Evolutionary conservation across 2,113 vertebrate species (phyloP).

Genomic region (Pavo muticus): DNA sequence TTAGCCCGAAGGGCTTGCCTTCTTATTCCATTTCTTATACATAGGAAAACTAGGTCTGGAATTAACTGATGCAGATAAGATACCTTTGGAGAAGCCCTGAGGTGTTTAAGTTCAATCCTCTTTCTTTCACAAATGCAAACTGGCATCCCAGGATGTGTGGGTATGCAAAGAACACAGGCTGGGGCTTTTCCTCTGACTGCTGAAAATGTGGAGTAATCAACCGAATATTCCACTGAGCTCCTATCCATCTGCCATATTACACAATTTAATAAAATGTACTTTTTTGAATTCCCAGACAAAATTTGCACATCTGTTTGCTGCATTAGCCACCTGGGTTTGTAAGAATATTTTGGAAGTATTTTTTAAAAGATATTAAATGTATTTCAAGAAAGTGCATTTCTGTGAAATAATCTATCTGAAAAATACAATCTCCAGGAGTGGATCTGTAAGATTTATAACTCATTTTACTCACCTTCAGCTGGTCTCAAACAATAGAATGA

Average conservation of each 20-base stretch:
- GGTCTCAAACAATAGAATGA: background rate
- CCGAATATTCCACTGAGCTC: background rate
- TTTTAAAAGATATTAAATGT: background rate
- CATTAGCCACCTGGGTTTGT: conserved; percentile 36
- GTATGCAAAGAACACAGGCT: background rate
- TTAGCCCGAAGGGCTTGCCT: background rate
- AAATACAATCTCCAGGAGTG: background rate
- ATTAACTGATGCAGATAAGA: background rate
- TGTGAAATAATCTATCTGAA: background rate
- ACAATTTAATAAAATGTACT: conserved; percentile 43
- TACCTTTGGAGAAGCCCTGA: background rate
- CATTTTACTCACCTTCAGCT: background rate
- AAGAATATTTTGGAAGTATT: conserved; percentile 10
- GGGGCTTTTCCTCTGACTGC: background rate
- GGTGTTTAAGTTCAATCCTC: background rate
- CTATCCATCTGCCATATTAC: conserved; percentile 54
- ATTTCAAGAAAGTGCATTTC: background rate
- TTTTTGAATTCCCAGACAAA: conserved; percentile 37
- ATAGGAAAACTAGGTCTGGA: background rate
- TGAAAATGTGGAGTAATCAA: conserved; percentile 31
- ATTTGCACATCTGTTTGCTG: conserved; percentile 44
- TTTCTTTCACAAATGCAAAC: conserved; percentile 8
- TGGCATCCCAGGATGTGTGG: background rate
- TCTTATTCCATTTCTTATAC: background rate
- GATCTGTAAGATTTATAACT: background rate